These are phyloP conservation scores for Procambarus clarkii DNA, from an alignment of 1,140 invertebrate species.

Conservation along the genomic window DNA sequence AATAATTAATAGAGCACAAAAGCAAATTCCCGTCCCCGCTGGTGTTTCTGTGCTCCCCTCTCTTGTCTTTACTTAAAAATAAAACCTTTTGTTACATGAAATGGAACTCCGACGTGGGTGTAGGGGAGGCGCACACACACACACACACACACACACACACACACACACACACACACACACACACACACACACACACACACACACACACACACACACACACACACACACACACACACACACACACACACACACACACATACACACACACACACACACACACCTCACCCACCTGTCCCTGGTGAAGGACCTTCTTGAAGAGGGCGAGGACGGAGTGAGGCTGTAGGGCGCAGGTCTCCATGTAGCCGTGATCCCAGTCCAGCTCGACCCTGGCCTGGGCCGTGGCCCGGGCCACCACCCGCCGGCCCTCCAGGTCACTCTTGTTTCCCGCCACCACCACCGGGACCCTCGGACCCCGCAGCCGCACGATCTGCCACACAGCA, in stretches of 20 bases:
- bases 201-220: not conserved
- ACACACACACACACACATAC: not conserved
- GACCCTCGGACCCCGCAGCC: not conserved
- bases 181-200: too few species aligned
- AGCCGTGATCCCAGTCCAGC: conserved; percentile 48
- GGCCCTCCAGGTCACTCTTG: conserved; percentile 43
- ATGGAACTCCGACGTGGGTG: too few species aligned
- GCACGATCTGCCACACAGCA: conserved; percentile 12
- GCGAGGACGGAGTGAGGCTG: conserved; percentile 45
- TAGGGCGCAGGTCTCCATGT: conserved; percentile 35
- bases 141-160: too few species aligned
- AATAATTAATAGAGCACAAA: too few species aligned
- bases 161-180: too few species aligned
- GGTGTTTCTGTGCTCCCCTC: too few species aligned
- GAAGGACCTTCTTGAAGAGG: conserved; percentile 49
- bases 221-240: not conserved
- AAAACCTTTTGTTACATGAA: too few species aligned
- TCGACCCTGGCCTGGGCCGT: conserved; percentile 14
- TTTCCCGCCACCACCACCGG: conserved; percentile 59
- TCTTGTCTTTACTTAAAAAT: too few species aligned
- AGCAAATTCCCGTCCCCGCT: too few species aligned
- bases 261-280: not conserved
- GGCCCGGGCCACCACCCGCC: conserved; percentile 13
- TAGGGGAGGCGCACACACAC: too few species aligned
- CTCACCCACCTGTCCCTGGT: conserved; percentile 35